These are phyloP conservation scores for Syngnathoides biaculeatus DNA, from an alignment of 2,113 vertebrate genomes.

Conservation along the genomic window DNA sequence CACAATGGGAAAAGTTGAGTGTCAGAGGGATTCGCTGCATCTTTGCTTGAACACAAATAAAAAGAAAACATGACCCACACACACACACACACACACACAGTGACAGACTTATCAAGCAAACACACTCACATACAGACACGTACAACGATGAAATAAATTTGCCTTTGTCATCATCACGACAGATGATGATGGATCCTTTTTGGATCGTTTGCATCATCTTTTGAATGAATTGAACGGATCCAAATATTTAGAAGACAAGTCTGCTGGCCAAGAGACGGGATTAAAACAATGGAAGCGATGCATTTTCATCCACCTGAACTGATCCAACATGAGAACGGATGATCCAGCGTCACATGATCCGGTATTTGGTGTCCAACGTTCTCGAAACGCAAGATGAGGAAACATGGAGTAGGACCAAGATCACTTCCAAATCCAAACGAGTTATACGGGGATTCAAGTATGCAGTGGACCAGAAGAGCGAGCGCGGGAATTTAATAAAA, in stretches of 20 bases:
- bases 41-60: slow-evolving; percentile 34
- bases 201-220: slow-evolving; percentile 56
- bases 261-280: slow-evolving; percentile 55
- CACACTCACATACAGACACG: slow-evolving; percentile 35
- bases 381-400: background rate
- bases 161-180: slow-evolving; percentile 60
- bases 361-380: background rate
- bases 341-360: background rate
- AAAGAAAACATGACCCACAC: slow-evolving; percentile 31
- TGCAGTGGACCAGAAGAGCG: background rate
- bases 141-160: slow-evolving; percentile 45
- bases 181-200: slow-evolving; percentile 69
- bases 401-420: background rate
- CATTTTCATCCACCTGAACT: slow-evolving; percentile 1
- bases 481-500: background rate
- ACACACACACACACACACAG: slow-evolving; percentile 15
- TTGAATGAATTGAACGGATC: slow-evolving; percentile 36
- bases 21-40: slow-evolving; percentile 70
- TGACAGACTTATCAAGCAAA: slow-evolving; percentile 27
- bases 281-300: slow-evolving; percentile 42
- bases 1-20: slow-evolving; percentile 78
- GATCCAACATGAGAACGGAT: background rate
- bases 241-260: slow-evolving; percentile 26
- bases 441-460: background rate
- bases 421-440: background rate